Base-by-base conservation (phyloP, 2,797 vertebrate species). In the Alca torda region DNA sequence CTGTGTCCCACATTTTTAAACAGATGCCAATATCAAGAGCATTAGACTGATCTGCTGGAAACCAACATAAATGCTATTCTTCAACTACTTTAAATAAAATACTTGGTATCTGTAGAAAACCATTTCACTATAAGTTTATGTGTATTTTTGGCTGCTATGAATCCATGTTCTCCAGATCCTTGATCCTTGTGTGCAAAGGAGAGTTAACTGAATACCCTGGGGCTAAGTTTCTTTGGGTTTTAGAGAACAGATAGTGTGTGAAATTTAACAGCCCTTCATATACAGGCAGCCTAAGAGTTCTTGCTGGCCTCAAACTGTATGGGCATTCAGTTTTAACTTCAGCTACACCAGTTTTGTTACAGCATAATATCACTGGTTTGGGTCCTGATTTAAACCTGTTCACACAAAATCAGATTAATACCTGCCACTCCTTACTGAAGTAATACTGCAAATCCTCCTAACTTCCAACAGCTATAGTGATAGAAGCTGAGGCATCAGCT, bases 361-460 rank as follows among this genome's bases (percentile, higher is more conserved):
- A 41, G 23, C 56, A 10, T 43, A 89, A 28, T 80, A 73, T 59
- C 70, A 85, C 31, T 11, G 8, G 30, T 33, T 79, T 70, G 33
- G 31, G 45, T 61, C 50, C 0, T 4, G 35, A 83, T 91, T 81
- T 89, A 95, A 93, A 92, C 37, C 61, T 83, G 54, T 69, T 91
- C 50, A 69, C 54, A 80, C 21, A 75, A 93, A 89, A 86, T 81
- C 76, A 92, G 89, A 65, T 77, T 86, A 91, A 84, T 67, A 60
- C 37, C 60, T 87, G 57, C 60, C 61, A 37, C 72, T 78, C 91
- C 72, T 80, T 56, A 43, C 23, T 75, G 60, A 89, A 85, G 61
- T 33, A 91, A 80, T 80, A 87, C 30, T n/a, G 35, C 35, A 85
- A 94, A 95, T 85, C 68, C 68, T 85, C 35, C 79, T 65, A 83